phyloP scores from a whole-genome alignment of 1,140 invertebrate species.

The Drosophila sp. region DNA sequence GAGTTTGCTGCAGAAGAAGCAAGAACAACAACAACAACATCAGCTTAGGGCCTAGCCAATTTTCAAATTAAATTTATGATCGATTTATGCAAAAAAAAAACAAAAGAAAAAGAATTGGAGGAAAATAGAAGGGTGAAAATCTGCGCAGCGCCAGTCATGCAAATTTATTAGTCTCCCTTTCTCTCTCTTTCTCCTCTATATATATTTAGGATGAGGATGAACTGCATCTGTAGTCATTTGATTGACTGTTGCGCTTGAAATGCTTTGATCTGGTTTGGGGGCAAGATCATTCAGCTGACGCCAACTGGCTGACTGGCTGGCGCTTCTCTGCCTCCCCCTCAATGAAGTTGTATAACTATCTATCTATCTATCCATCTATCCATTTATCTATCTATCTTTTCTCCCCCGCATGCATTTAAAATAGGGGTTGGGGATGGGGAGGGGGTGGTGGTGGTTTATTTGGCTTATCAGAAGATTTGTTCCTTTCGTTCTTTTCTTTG shows the following conservation, averaged over 20 bases:
- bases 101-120: constrained; percentile 20
- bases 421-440: background rate
- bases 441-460: constrained; percentile 48
- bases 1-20: constrained; percentile 35
- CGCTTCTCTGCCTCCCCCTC: background rate
- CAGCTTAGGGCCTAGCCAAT: constrained; percentile 49
- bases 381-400: background rate
- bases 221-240: constrained; percentile 34
- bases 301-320: constrained; percentile 38
- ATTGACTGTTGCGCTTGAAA: constrained; percentile 77
- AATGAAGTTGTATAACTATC: constrained; percentile 1
- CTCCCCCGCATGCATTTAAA: background rate
- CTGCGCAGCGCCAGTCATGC: constrained; percentile 76
- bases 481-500: background rate
- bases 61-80: constrained; percentile 81
- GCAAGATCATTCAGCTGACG: constrained; percentile 56
- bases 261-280: constrained; percentile 69
- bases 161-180: constrained; percentile 58
- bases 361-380: background rate
- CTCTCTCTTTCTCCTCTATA: background rate
- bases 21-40: background rate
- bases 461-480: constrained; percentile 59
- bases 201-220: background rate
- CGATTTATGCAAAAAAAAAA: constrained; percentile 71
- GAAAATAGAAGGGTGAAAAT: constrained; percentile 34